Evolutionary conservation across 2,113 vertebrate genomes (phyloP), one percentile per base, ranked within the genome.

Genomic region (Gracilinanus agilis): DNA sequence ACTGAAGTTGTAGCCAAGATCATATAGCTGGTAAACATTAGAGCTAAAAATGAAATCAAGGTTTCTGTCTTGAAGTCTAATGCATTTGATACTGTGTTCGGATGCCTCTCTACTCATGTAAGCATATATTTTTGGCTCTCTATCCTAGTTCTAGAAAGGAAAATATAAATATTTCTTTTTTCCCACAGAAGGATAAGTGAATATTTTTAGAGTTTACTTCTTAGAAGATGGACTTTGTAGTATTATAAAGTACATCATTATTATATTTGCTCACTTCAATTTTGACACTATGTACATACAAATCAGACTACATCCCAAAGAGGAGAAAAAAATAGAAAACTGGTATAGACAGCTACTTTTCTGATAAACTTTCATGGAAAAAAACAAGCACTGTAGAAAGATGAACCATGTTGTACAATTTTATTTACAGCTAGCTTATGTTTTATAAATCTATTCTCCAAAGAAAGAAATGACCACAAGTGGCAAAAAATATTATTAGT

Each of bases 131-230:
- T 75, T n/a, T 75, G 16, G 29, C 34, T 75, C 34, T 75, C 34
- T 75, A n/a, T n/a, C 34, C 13, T 75, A n/a, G 67, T 19, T 75
- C 67, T 75, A n/a, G 16, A n/a, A 75, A 75, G 13, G 19, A n/a
- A 75, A 75, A 75, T n/a, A 75, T n/a, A 75, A 75, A 75, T 75
- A 75, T 75, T 75, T 75, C 67, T 75, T 16, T 75, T 75, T 75
- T 75, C 34, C 67, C 67, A 75, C 67, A 19, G 34, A 75, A 75
- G 34, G 34, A 75, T n/a, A 34, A n/a, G n/a, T 75, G 16, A 75
- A 75, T 75, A 75, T 75, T 75, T 75, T 75, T n/a, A 75, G n/a
- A 75, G 34, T 75, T 75, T 75, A 7, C 34, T 19, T 75, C 34
- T 75, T 75, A 29, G 34, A 75, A 75, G 67, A 75, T 12, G n/a